Evolutionary conservation across 1,140 invertebrate genomes (phyloP), one percentile per base, ranked within the genome.

Genomic region (Dolichoris vasculosae): DNA sequence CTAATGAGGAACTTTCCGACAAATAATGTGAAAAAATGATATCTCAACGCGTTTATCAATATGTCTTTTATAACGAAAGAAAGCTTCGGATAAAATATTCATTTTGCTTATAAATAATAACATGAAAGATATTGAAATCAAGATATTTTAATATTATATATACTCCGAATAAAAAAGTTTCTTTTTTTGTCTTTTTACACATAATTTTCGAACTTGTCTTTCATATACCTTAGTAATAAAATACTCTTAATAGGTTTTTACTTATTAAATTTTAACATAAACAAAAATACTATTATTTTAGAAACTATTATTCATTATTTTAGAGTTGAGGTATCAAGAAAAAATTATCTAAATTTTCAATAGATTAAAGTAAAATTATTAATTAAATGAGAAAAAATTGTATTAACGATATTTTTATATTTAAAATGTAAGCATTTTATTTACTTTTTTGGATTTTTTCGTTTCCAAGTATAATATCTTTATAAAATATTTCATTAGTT

Each of bases 101-200:
- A 78, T 73, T 73, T 43, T 73, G 32, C 38, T 73, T 73, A 43
- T 77, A 77, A 77, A 77, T 77, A 75, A 75, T 48, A 43, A 23
- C n/a, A 43, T n/a, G 71, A 26, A 43, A 75, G 71, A 75, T 75
- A 75, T 26, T 15, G 35, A 38, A 35, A 38, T 35, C 38, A n/a
- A n/a, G n/a, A n/a, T n/a, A 69, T 69, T 69, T 69, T 69, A 38
- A 69, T 38, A 69, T 38, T 32, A 40, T 38, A 38, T 23, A 38
- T 35, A 90, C 89, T 87, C 78, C 75, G 86, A 81, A 88, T 88
- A 38, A 69, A 67, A 69, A 69, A 69, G 9, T 30, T 11, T 38
- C 32, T 32, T 67, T 64, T 15, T 35, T 35, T 13, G 11, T 35
- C 9, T 67, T 30, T n/a, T 23, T 15, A 0, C 15, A 11, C 63